phyloP scores from a whole-genome alignment of 2,113 vertebrate species.

The Menidia beryllina region DNA sequence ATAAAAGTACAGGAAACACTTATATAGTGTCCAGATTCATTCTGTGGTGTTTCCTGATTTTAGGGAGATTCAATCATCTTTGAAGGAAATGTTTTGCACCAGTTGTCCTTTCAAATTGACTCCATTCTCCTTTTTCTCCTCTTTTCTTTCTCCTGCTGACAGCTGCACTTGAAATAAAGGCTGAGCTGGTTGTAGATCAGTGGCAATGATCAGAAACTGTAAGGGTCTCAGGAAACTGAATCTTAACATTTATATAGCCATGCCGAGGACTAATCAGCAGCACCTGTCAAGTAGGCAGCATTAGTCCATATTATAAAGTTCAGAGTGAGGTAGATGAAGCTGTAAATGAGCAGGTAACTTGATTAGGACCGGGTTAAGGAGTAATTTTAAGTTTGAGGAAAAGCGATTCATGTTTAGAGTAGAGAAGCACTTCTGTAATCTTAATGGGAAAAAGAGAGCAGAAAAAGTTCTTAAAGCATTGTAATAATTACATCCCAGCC shows the following conservation, averaged over 20 bases:
- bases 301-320: constrained; percentile 28
- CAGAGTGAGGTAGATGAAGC: constrained; percentile 9
- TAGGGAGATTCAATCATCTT: constrained; percentile 12
- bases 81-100: constrained; percentile 24
- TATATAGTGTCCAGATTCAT: constrained; percentile 24
- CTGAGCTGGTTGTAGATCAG: constrained; percentile 17
- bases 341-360: constrained; percentile 38
- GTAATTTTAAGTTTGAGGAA: constrained; percentile 17
- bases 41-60: constrained; percentile 12
- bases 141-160: constrained; percentile 12
- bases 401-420: constrained; percentile 33
- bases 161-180: constrained; percentile 18
- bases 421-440: constrained; percentile 17
- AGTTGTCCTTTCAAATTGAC: constrained; percentile 23
- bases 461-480: constrained; percentile 28
- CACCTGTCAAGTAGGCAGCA: constrained; percentile 18
- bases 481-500: constrained; percentile 40
- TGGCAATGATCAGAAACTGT: constrained; percentile 9
- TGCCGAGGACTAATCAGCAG: constrained; percentile 49
- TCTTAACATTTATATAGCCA: constrained; percentile 28
- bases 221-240: constrained; percentile 17
- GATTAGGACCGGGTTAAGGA: constrained; percentile 13
- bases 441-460: constrained; percentile 23
- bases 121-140: neutral
- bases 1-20: neutral